Percentiles rank a stretch among this genome's conserved stretches.
phyloP scores from a whole-genome alignment of 2,888 invertebrate genomes.

The Alsophila aescularia region DNA sequence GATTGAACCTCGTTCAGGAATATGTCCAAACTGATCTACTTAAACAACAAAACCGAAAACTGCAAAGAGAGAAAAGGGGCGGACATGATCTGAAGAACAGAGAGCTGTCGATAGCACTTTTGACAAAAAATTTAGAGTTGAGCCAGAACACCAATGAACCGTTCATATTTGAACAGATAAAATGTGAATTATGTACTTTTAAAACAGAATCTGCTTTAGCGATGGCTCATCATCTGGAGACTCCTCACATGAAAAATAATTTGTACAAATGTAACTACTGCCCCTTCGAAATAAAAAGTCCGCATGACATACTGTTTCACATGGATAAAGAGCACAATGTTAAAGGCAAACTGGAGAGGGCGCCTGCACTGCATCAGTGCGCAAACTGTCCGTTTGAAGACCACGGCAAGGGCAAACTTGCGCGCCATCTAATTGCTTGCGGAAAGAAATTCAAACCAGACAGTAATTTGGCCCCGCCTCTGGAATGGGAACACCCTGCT shows the following conservation, averaged over 20 bases:
- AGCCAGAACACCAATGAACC: slow-evolving; percentile 94
- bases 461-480: slow-evolving; percentile 92
- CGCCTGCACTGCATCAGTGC: slow-evolving; percentile 95
- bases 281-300: slow-evolving; percentile 90
- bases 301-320: slow-evolving; percentile 94
- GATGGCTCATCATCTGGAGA: slow-evolving; percentile 94
- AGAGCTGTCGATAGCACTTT: slow-evolving; percentile 91
- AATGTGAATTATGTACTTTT: slow-evolving; percentile 95
- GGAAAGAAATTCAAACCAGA: slow-evolving; percentile 95
- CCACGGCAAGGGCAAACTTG: slow-evolving; percentile 95
- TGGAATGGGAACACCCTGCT: slow-evolving; percentile 97
- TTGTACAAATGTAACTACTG: slow-evolving; percentile 95
- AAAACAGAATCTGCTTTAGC: slow-evolving; percentile 93
- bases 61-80: slow-evolving; percentile 87
- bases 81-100: slow-evolving; percentile 87
- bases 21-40: slow-evolving; percentile 96
- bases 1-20: slow-evolving; percentile 95
- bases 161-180: slow-evolving; percentile 89
- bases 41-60: slow-evolving; percentile 93
- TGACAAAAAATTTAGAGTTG: slow-evolving; percentile 93
- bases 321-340: slow-evolving; percentile 96
- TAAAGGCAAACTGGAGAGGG: slow-evolving; percentile 92
- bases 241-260: slow-evolving; percentile 95
- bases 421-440: slow-evolving; percentile 94
- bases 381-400: slow-evolving; percentile 97